Conservation (phyloP, 2,797 vertebrate genomes). For the Otus scops region DNA sequence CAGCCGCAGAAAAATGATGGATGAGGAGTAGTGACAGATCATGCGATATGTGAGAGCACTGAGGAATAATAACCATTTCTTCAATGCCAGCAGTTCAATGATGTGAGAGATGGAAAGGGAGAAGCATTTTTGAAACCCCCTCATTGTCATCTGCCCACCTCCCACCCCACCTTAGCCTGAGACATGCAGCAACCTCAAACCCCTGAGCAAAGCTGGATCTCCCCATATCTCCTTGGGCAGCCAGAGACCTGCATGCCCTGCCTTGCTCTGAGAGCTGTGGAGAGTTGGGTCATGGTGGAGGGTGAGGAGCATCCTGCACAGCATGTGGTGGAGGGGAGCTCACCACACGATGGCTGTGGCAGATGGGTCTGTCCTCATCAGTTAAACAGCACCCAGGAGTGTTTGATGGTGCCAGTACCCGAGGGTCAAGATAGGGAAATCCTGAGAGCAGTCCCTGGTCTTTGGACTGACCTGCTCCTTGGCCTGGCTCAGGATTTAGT, state of each 20-base stretch:
- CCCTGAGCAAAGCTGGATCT: background rate
- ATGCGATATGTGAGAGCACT: background rate
- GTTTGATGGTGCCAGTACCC: background rate
- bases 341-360: background rate
- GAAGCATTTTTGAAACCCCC: background rate
- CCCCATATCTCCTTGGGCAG: background rate
- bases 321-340: background rate
- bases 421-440: background rate
- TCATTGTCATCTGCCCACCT: background rate
- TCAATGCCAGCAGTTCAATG: background rate
- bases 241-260: background rate
- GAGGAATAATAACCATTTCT: background rate
- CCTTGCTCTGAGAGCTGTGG: background rate
- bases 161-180: background rate
- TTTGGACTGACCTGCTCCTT: background rate
- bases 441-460: background rate
- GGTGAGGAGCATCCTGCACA: background rate
- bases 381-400: background rate
- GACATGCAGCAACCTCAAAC: background rate
- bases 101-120: background rate
- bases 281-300: background rate
- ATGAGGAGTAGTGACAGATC: background rate
- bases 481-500: background rate
- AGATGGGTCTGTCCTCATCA: background rate
- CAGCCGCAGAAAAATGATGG: background rate